phyloP scores from a whole-genome alignment of 1,140 invertebrate genomes.

The Lasaia peninsularis region DNA sequence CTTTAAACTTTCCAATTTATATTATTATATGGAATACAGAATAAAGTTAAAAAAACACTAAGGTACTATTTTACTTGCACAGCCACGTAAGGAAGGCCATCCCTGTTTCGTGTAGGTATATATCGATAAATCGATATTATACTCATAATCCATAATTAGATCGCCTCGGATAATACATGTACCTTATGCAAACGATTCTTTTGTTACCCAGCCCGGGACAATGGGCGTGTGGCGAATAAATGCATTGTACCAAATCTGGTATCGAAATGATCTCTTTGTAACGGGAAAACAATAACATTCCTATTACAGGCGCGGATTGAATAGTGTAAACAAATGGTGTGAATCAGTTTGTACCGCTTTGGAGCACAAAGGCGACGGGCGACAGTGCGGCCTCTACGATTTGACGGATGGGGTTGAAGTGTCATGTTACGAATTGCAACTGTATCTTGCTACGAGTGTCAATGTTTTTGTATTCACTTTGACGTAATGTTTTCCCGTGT shows the following conservation, averaged over 20 bases:
- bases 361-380: conserved; percentile 9
- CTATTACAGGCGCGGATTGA: conserved; percentile 20
- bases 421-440: background rate
- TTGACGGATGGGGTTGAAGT: background rate
- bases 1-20: no score
- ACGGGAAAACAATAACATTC: conserved; percentile 36
- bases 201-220: conserved; percentile 32
- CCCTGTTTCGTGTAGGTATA: background rate
- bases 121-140: conserved; percentile 8
- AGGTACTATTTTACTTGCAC: no score
- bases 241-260: conserved; percentile 37
- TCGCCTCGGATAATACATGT: conserved; percentile 23
- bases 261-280: conserved; percentile 39
- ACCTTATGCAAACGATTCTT: conserved; percentile 38
- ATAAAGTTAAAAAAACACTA: no score
- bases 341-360: background rate
- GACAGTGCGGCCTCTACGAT: background rate
- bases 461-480: background rate
- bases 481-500: background rate
- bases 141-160: conserved; percentile 27
- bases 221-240: conserved; percentile 32
- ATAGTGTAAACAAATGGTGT: conserved; percentile 16
- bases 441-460: background rate
- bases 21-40: no score
- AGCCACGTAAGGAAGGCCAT: no score